Base-by-base conservation (phyloP, 2,113 vertebrate genomes). In the Callaeas wilsoni region DNA sequence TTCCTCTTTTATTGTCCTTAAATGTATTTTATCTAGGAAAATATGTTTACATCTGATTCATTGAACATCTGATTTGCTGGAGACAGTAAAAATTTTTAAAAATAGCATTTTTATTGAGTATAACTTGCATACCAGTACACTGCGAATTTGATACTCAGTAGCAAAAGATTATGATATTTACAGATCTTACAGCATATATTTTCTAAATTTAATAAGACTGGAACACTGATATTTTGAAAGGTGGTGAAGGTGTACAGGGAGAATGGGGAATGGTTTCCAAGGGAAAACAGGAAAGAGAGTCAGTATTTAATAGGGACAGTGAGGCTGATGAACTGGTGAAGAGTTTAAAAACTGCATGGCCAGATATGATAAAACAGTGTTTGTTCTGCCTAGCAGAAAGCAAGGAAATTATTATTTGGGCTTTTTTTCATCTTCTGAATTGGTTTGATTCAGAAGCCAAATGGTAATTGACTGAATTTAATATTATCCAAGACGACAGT, bases 21-120 rank as follows among this genome's bases (percentile, higher is more conserved):
- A 89, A 83, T 70, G 39, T 92, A 23, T 65, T 77, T 84, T 69
- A 13, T 90, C 27, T 67, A 18, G 13, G 16, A 75, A 82, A 68
- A 82, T 68, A 60, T 60, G 20, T 53, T 60, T 53, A 13, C 9
- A 39, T 82, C 65, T 82, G 60, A 50, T 27, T 59, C n/a, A 39
- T 55, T 89, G 74, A 83, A 63, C 59, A 17, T 75, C 76, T 95
- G 84, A 94, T 93, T 93, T 96, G 89, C 78, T 94, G 22, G 57
- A 74, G 41, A 39, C 7, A 71, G 35, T 20, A 90, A 93, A 93
- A 67, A 46, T 95, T 23, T 2, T 75, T 84, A 76, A 95, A 91
- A 57, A 6, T 8, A 75, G 2, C 13, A 16, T 89, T 30, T 47
- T 93, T 88, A 81, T 50, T 86, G 18, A 86, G 13, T 88, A 41